Evolutionary conservation across 2,113 vertebrate genomes (phyloP).

Genomic region (Trogon surrucura): DNA sequence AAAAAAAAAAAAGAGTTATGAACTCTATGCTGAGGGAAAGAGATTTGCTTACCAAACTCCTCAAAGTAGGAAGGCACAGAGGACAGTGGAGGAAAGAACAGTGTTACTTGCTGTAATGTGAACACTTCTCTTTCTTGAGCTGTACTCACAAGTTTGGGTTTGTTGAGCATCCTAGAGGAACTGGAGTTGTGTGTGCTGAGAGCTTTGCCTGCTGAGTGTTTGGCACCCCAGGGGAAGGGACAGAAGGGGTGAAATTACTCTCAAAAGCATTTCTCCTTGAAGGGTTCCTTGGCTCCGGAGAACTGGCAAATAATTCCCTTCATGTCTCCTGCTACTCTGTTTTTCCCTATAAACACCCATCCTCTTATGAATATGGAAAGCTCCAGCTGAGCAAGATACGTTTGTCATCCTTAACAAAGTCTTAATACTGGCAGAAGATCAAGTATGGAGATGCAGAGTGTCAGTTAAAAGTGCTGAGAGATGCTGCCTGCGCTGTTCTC

Average conservation of each 20-base stretch:
- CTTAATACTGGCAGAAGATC: background rate
- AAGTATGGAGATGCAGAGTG: background rate
- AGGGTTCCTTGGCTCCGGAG: background rate
- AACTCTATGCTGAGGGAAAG: background rate
- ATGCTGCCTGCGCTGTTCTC: background rate
- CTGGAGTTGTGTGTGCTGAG: background rate
- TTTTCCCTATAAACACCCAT: background rate
- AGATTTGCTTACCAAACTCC: background rate
- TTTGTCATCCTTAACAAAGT: background rate
- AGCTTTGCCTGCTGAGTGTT: background rate
- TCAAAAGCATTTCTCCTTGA: background rate
- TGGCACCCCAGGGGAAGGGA: background rate
- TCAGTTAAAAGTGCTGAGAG: background rate
- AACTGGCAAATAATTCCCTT: conserved; percentile 16
- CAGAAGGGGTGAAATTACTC: background rate
- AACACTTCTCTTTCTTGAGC: background rate
- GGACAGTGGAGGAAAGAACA: background rate
- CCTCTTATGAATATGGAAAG: conserved; percentile 2
- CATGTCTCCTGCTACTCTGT: background rate
- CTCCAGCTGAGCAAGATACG: background rate
- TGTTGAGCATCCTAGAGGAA: background rate
- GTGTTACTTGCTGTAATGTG: background rate
- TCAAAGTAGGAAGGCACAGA: background rate
- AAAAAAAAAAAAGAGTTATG: background rate
- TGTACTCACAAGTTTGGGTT: background rate